Evolutionary conservation across 2,113 vertebrate species (phyloP), one percentile per base, ranked within the genome.

Genomic region (Megaptera novaeangliae): DNA sequence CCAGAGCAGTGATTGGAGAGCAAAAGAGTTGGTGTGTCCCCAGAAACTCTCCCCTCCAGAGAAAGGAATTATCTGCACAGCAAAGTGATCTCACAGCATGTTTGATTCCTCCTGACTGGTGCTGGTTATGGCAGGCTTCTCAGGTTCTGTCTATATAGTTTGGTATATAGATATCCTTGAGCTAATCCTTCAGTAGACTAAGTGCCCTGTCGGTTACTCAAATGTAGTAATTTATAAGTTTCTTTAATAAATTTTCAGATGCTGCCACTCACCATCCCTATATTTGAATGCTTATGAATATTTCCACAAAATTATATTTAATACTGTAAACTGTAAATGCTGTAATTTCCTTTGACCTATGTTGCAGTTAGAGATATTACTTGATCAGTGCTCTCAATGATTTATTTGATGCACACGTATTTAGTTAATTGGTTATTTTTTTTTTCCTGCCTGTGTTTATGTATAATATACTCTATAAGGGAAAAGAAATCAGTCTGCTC

Each of bases 341-440:
- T 98, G 61, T 98, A 98, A 98, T 98, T 99, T 98, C 95, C 89
- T 98, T 98, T 99, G 98, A 98, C 98, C 98, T 98, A 57, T 94
- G 87, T 98, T 98, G 95, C 97, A 97, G 96, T 98, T 98, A 98
- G 94, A 98, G 96, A 89, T 89, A 98, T 98, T 98, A 98, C 97
- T 98, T 98, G 98, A 99, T 98, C 98, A 98, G 93, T 11, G 9
- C 85, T 98, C 96, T 97, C 97, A 98, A 97, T 98, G 97, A 98
- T 97, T 98, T 98, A 98, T 98, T 98, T 98, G 98, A 97, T 97
- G 97, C 97, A 98, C 97, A 98, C 96, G 64, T 98, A 98, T 99
- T 98, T 98, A 98, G 98, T 98, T 98, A 99, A 99, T 99, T 98
- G 97, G 98, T 98, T 97, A 96, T 98, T 98, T 98, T 98, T 95